Conservation (phyloP, 2,113 vertebrate species). For the Gavialis gangeticus region DNA sequence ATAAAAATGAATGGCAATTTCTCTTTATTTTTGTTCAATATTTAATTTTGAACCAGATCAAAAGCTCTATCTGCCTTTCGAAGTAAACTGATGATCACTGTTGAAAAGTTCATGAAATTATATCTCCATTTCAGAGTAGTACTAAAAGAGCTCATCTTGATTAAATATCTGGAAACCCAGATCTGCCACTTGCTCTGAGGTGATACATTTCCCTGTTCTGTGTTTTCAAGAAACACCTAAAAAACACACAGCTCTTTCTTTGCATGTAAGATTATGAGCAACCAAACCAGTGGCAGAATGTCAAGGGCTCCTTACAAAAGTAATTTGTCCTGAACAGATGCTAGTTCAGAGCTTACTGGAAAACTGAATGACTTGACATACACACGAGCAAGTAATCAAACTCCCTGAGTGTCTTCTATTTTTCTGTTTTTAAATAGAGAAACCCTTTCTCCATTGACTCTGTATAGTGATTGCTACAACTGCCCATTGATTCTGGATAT, state of each 20-base stretch:
- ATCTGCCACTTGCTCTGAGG: not conserved
- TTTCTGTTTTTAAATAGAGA: not conserved
- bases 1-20: not conserved
- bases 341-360: not conserved
- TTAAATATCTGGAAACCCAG: conserved; percentile 25
- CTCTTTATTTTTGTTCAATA: conserved; percentile 29
- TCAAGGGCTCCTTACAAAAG: not conserved
- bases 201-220: not conserved
- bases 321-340: not conserved
- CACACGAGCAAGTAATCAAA: not conserved
- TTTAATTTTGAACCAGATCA: conserved; percentile 42
- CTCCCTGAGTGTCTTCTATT: not conserved
- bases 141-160: not conserved
- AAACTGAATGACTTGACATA: not conserved
- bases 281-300: not conserved
- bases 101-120: conserved; percentile 26
- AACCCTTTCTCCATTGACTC: not conserved
- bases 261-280: not conserved
- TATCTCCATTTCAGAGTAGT: not conserved
- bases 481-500: not conserved
- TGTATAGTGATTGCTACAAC: not conserved
- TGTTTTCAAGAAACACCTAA: conserved; percentile 14
- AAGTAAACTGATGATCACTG: not conserved
- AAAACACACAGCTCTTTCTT: not conserved
- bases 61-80: conserved; percentile 24